Evolutionary conservation across 2,113 vertebrate genomes (phyloP).

Genomic region (Rhynchomys soricoides): DNA sequence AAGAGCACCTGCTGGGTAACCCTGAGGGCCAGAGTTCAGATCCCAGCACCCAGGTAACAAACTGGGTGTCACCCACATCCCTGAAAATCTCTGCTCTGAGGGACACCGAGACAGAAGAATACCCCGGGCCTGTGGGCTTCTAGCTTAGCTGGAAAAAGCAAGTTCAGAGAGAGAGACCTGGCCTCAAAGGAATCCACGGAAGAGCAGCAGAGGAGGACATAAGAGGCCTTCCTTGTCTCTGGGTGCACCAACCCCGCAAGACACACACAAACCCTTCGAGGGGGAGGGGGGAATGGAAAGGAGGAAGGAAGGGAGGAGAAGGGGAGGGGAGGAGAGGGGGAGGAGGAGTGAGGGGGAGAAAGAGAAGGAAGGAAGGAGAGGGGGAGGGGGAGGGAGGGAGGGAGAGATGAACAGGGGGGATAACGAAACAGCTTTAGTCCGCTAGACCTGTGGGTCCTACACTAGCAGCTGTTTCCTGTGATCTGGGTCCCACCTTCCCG

Average conservation of each 20-base stretch:
- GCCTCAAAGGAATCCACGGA: neutral
- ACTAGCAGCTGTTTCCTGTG: neutral
- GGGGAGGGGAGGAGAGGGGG: rapidly evolving
- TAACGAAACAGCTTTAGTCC: neutral
- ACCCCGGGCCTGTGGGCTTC: neutral
- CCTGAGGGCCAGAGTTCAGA: too few species aligned
- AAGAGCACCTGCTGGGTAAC: neutral
- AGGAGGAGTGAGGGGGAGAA: too few species aligned
- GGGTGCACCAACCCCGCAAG: too few species aligned
- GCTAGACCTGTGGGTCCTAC: neutral
- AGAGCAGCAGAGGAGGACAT: too few species aligned
- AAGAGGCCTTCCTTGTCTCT: neutral
- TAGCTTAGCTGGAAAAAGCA: neutral
- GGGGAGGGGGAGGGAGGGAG: too few species aligned
- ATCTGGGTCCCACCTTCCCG: neutral
- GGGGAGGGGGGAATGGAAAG: too few species aligned
- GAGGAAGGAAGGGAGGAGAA: too few species aligned
- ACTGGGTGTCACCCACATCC: neutral
- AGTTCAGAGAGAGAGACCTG: neutral
- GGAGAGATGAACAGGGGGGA: neutral
- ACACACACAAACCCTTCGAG: neutral
- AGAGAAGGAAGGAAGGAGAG: too few species aligned
- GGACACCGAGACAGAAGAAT: neutral
- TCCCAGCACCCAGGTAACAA: neutral
- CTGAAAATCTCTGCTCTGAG: neutral